These are phyloP conservation scores for Zophobas atratus DNA, from an alignment of 1,140 invertebrate genomes.

Conservation along the genomic window DNA sequence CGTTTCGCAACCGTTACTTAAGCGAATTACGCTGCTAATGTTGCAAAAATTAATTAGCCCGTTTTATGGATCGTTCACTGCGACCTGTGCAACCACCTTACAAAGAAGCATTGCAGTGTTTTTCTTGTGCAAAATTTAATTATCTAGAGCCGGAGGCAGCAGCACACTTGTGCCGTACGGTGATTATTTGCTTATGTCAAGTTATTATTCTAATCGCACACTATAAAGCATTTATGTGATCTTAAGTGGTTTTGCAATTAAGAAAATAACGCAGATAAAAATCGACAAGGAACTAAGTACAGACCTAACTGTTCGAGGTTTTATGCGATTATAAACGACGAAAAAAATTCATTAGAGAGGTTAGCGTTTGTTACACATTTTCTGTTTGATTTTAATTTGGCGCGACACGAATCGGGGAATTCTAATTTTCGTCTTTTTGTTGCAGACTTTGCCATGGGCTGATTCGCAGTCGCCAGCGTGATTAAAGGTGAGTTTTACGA, in stretches of 20 bases:
- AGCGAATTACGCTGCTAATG: conserved; percentile 20
- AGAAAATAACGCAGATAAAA: conserved; percentile 23
- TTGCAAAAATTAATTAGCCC: conserved; percentile 39
- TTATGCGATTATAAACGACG: background rate
- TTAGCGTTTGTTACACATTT: background rate
- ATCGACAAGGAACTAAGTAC: conserved; percentile 14
- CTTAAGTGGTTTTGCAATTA: conserved; percentile 37
- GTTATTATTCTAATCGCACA: conserved; percentile 39
- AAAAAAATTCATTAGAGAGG: background rate
- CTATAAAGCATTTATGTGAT: conserved; percentile 40
- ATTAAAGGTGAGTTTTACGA: conserved; percentile 28
- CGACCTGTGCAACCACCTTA: conserved; percentile 28
- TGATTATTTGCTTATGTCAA: conserved; percentile 42
- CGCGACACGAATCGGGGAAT: background rate
- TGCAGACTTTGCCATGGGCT: conserved; percentile 45
- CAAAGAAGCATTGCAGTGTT: conserved; percentile 1
- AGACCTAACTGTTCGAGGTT: conserved; percentile 22
- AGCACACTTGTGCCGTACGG: conserved; percentile 14
- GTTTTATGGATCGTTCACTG: conserved; percentile 19
- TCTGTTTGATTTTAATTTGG: background rate
- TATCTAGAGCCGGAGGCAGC: conserved; percentile 4
- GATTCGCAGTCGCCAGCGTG: conserved; percentile 23
- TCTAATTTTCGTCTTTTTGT: conserved; percentile 12
- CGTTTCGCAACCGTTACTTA: conserved; percentile 37
- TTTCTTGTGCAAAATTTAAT: conserved; percentile 37